Evolutionary conservation across 2,888 invertebrate species (phyloP), one percentile per base, ranked within the genome.

Genomic region (Andrena bicolor): DNA sequence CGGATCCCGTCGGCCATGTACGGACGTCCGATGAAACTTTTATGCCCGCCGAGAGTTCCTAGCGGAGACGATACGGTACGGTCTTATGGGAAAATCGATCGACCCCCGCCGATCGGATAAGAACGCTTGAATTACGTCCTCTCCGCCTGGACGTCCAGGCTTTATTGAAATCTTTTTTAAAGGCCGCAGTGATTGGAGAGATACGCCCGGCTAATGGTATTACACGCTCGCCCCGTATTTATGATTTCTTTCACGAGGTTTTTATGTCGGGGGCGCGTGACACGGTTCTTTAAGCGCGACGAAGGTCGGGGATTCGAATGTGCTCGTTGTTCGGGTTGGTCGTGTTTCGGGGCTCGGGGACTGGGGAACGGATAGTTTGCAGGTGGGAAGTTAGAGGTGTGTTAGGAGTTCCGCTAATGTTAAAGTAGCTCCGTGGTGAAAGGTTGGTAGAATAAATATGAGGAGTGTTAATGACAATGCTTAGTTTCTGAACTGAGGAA

Each of bases 121-220:
- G 68, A 71, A 66, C 66, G 53, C 56, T 53, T 78, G 75, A 75
- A 78, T 83, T 82, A 75, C 82, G 64, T 63, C 60, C 72, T 51
- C 72, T 51, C 60, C 60, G 41, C 66, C 28, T n/a, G 70, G 74
- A 68, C 77, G 65, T 48, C 70, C 60, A 53, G 66, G 70, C 65
- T 83, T 77, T 83, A 82, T 82, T 82, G 77, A 83, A 82, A 82
- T 82, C 77, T 77, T 82, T 83, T 76, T 82, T 82, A 72, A 83
- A 65, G 68, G 72, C 49, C 51, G 41, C 56, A 35, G 80, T 80
- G 81, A 82, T 82, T 82, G 68, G 16, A 64, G 68, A 51, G 72
- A 80, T 80, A 70, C 65, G 69, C 16, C 23, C 64, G 53, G 73
- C 81, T 81, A 74, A 80, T 80, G 53, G 80, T 70, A 82, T 80